phyloP scores from a whole-genome alignment of 2,888 invertebrate species.

The Ormyrus nitidulus region DNA sequence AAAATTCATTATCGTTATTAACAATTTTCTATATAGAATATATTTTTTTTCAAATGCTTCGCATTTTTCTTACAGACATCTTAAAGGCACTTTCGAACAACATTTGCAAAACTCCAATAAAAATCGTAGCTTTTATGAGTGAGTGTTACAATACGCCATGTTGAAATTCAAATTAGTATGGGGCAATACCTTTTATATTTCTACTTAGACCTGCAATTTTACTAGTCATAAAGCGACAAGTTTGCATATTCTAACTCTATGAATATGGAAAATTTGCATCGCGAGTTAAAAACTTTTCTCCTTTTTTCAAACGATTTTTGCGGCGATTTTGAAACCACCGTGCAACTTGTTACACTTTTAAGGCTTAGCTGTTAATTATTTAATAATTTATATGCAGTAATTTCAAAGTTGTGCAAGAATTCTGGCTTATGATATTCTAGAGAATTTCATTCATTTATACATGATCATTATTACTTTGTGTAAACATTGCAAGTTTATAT shows the following conservation, averaged over 20 bases:
- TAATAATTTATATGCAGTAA: too few relatives aligned
- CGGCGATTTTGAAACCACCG: neutral
- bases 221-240: conserved; percentile 15
- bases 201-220: conserved; percentile 23
- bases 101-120: conserved; percentile 35
- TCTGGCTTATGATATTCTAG: too few relatives aligned
- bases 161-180: conserved; percentile 21
- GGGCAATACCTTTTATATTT: conserved; percentile 23
- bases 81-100: conserved; percentile 1
- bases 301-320: neutral
- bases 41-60: too few relatives aligned
- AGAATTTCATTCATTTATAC: too few relatives aligned
- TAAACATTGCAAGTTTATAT: too few relatives aligned
- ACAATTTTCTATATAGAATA: too few relatives aligned
- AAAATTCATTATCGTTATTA: too few relatives aligned
- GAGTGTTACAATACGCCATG: conserved; percentile 8
- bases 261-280: conserved; percentile 19
- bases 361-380: too few relatives aligned
- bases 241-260: conserved; percentile 15
- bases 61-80: neutral
- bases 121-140: conserved; percentile 2
- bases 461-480: too few relatives aligned
- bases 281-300: neutral
- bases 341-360: too few relatives aligned
- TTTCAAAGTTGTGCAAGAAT: too few relatives aligned